A percentile compares a stretch with the other conserved stretches of the same genome.
phyloP scores from a whole-genome alignment of 2,888 invertebrate species.

The Scaptomyza cyrtandrae region DNA sequence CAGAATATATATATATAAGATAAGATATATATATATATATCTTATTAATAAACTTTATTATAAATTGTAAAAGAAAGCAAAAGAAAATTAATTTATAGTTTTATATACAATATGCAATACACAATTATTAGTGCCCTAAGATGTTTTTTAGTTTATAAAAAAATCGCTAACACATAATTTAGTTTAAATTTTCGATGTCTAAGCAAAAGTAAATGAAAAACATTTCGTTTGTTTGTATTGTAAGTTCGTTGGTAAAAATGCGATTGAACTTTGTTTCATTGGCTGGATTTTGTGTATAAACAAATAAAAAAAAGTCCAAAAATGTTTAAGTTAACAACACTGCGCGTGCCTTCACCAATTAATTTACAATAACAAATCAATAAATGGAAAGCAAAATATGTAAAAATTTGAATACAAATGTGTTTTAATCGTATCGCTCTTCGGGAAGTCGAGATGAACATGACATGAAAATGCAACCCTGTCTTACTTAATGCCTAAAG shows the following conservation, averaged over 20 bases:
- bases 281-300: conserved; percentile 48
- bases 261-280: conserved; percentile 42
- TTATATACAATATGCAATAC: conserved; percentile 57
- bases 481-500: too few relatives aligned
- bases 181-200: conserved; percentile 65
- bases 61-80: conserved; percentile 48
- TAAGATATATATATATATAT: conserved; percentile 6
- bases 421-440: neutral
- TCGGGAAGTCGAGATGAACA: too few relatives aligned
- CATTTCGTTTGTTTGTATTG: conserved; percentile 46
- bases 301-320: conserved; percentile 22
- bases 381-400: conserved; percentile 64
- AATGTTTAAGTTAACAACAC: conserved; percentile 42
- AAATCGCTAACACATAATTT: conserved; percentile 66
- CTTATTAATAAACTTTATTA: conserved; percentile 4
- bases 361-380: conserved; percentile 75
- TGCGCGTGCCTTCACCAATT: conserved; percentile 72
- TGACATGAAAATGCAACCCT: too few relatives aligned
- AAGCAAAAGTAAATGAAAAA: conserved; percentile 58
- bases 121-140: conserved; percentile 59
- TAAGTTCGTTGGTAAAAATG: conserved; percentile 60
- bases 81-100: conserved; percentile 42
- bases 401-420: conserved; percentile 17
- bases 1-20: conserved; percentile 10
- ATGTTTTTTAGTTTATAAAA: conserved; percentile 76